phyloP scores from a whole-genome alignment of 2,888 invertebrate species.

The Oligia strigilis region DNA sequence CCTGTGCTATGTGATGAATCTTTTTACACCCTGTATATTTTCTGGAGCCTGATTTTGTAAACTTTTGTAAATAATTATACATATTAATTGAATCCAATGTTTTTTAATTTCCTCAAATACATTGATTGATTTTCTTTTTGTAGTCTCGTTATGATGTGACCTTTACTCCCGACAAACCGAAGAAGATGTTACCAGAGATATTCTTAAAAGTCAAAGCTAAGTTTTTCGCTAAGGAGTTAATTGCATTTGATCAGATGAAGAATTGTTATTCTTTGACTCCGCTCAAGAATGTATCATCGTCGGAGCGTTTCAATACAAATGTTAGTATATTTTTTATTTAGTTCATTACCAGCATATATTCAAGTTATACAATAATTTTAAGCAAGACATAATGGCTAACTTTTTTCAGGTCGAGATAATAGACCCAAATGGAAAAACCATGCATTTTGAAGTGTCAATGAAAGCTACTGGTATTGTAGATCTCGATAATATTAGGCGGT shows the following conservation, averaged over 20 bases:
- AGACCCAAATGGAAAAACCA: conserved; percentile 78
- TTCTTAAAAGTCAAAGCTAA: conserved; percentile 80
- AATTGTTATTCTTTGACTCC: conserved; percentile 91
- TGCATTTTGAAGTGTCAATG: conserved; percentile 87
- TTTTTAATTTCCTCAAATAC: not conserved
- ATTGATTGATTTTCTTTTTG: conserved; percentile 67
- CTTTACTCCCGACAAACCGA: conserved; percentile 93
- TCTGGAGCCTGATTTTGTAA: too few species aligned
- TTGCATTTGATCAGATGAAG: conserved; percentile 94
- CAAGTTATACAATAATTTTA: not conserved
- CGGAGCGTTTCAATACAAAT: conserved; percentile 67
- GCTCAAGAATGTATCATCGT: conserved; percentile 81
- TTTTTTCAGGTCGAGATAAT: conserved; percentile 75
- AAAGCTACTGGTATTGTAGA: conserved; percentile 90
- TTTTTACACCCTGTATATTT: not conserved
- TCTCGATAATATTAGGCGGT: conserved; percentile 82
- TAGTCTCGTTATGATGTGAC: conserved; percentile 95
- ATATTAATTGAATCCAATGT: not conserved
- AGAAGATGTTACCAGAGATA: conserved; percentile 90
- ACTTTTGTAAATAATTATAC: not conserved
- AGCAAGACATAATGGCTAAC: not conserved
- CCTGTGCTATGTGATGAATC: not conserved
- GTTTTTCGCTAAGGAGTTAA: conserved; percentile 81
- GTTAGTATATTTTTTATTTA: conserved; percentile 69
- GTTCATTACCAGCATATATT: not conserved